Conservation (phyloP, 2,797 vertebrate genomes). For the Avahi laniger region DNA sequence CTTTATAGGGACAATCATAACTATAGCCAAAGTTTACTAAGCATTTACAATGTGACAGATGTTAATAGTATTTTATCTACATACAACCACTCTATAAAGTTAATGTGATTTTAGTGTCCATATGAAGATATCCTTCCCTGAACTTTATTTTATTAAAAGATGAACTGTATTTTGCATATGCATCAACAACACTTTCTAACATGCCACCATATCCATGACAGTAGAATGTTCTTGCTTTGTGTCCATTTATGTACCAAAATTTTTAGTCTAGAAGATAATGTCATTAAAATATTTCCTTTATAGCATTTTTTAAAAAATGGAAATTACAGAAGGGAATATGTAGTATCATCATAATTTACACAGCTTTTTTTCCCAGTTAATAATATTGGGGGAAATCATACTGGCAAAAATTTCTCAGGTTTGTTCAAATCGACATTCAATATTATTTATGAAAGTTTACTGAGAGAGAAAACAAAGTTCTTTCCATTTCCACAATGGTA, state of each 20-base stretch:
- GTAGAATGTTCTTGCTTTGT: neutral
- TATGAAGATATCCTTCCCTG: neutral
- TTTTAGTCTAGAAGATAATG: neutral
- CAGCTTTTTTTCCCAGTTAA: neutral
- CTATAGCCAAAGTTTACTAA: neutral
- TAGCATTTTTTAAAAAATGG: neutral
- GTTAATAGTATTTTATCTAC: neutral
- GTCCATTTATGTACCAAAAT: neutral
- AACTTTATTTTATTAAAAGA: neutral
- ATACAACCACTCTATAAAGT: neutral
- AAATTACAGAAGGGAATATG: neutral
- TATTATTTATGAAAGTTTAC: slow-evolving; percentile 43
- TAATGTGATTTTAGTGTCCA: neutral
- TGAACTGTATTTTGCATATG: neutral
- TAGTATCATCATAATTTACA: neutral
- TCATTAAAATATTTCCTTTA: neutral
- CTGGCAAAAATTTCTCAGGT: neutral
- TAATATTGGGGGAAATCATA: neutral
- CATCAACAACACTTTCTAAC: neutral
- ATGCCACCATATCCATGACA: neutral
- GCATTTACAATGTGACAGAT: neutral
- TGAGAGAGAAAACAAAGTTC: neutral
- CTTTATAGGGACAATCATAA: neutral
- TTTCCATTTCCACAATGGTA: neutral
- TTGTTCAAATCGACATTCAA: neutral